Base-by-base conservation (phyloP, 2,888 invertebrate species). In the Boloria euphrosyne region DNA sequence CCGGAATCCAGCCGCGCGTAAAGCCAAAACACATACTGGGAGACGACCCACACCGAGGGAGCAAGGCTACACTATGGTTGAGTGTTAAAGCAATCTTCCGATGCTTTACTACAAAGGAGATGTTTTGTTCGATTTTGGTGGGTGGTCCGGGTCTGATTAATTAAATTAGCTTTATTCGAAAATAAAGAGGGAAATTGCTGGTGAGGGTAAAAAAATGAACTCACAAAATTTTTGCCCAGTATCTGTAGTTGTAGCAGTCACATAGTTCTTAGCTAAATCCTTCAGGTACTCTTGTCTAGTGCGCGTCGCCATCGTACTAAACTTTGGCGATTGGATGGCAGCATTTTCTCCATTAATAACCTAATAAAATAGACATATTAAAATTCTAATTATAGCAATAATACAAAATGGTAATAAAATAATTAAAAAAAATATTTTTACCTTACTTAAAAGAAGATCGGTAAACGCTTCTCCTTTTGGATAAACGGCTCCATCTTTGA, bases 321-420 rank as follows among this genome's bases (percentile, higher is more conserved):
- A 99, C 89, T 99, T 99, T 80, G 98, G 98, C 53, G 98, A 98
- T 76, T 97, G 95, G 83, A 98, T 98, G 13, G 98, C 98, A 13
- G 98, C 98, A 89, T 98, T 98, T 85, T 99, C 98, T 27, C 98
- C 98, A 86, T 99, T 99, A 73, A 99, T 97, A 50, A 98, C 96
- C 93, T 93, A 64, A 51, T 38, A 38, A 38, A 38, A 38, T 38
- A 7, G 10, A 38, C 10, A 70, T 61, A 54, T 49, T 44, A 44
- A 16, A 7, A 54, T 17, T 1, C 31, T 14, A 18, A 61, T 38
- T 50, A 47, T 49, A 51, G 47, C 27, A 50, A 38, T 47, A 16
- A 6, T 13, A 4, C 4, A 49, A 16, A n/a, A 47, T 3, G 2
- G 47, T 22, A 10, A 52, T 17, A 7, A 27, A 52, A 47, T 46